phyloP scores from a whole-genome alignment of 2,797 vertebrate species.

The Sebastiscus tertius region DNA sequence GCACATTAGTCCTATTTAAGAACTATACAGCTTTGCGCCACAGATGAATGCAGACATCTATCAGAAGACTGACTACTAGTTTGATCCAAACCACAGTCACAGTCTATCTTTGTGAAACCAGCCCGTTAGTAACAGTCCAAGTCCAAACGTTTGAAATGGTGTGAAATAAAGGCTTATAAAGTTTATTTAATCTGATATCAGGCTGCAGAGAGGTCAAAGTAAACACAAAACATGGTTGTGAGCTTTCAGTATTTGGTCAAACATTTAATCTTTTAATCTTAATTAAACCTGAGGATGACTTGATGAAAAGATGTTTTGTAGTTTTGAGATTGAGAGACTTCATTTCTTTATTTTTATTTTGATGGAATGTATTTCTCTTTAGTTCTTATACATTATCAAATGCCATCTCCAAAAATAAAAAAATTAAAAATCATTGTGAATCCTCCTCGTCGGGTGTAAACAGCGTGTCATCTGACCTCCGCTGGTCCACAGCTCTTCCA shows the following conservation, averaged over 20 bases:
- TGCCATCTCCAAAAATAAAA: rapidly evolving
- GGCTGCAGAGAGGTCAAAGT: background rate
- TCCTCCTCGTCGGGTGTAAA: background rate
- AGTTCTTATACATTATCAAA: background rate
- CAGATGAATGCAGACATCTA: background rate
- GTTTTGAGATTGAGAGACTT: background rate
- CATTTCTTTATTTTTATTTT: background rate
- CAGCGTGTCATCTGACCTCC: background rate
- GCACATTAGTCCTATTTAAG: background rate
- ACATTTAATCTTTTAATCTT: background rate
- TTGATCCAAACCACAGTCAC: background rate
- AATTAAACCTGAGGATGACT: background rate
- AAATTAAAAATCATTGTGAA: background rate
- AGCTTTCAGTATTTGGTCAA: background rate
- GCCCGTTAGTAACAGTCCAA: background rate
- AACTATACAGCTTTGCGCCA: background rate
- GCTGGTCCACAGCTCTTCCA: background rate
- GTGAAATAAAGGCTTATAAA: background rate
- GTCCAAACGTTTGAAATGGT: background rate
- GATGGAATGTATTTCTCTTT: background rate
- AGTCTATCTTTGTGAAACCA: background rate
- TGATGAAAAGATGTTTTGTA: background rate
- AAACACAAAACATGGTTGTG: background rate
- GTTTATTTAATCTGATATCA: background rate
- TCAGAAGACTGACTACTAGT: background rate